phyloP scores from a whole-genome alignment of 2,797 vertebrate genomes.

The Lycodopsis pacificus region DNA sequence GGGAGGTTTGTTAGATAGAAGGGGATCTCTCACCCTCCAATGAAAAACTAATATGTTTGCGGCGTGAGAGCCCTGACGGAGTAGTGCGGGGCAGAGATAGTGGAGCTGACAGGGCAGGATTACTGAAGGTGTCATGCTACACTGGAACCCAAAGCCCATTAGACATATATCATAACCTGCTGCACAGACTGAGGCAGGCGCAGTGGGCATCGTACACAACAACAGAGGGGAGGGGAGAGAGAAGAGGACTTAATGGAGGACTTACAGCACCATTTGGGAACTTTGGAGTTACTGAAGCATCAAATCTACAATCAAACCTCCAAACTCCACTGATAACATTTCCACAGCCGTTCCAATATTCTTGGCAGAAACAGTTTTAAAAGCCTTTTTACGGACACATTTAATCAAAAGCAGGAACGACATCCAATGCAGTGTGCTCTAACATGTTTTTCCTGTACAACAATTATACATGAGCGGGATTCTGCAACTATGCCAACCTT shows the following conservation, averaged over 20 bases:
- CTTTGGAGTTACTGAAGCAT: constrained; percentile 35
- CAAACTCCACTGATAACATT: constrained; percentile 31
- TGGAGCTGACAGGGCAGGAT: constrained; percentile 68
- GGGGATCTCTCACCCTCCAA: constrained; percentile 61
- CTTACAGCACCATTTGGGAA: constrained; percentile 27
- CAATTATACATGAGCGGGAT: background rate
- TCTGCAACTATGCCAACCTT: constrained; percentile 5
- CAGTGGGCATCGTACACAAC: constrained; percentile 19
- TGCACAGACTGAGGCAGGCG: constrained; percentile 52
- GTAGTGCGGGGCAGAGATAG: constrained; percentile 44
- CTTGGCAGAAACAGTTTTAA: constrained; percentile 4
- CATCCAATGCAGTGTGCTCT: constrained; percentile 5
- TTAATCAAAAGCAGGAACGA: constrained; percentile 21
- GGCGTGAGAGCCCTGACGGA: constrained; percentile 63
- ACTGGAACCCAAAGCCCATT: constrained; percentile 72
- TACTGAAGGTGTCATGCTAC: constrained; percentile 68
- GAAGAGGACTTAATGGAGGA: constrained; percentile 20
- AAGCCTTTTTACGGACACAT: constrained; percentile 17
- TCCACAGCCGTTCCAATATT: constrained; percentile 25
- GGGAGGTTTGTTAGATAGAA: constrained; percentile 43
- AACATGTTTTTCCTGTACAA: constrained; percentile 2
- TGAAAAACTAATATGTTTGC: constrained; percentile 78
- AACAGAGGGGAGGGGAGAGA: constrained; percentile 8
- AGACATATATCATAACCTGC: constrained; percentile 76
- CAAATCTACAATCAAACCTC: constrained; percentile 47